phyloP scores from a whole-genome alignment of 2,888 invertebrate species.

The Cyclophora punctaria region DNA sequence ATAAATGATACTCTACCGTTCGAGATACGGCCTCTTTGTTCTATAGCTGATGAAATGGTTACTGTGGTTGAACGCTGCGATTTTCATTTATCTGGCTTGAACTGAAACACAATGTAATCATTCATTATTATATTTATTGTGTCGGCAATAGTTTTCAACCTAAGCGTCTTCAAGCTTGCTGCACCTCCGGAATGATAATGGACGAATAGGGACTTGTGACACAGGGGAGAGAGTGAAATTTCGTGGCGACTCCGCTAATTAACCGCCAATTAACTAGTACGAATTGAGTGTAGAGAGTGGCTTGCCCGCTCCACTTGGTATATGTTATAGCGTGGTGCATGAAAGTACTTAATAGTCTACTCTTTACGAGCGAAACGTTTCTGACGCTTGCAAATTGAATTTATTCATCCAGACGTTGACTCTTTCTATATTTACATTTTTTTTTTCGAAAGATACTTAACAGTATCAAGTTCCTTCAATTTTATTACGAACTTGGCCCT shows the following conservation, averaged over 20 bases:
- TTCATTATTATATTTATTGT: too few species aligned
- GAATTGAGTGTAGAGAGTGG: conserved; percentile 68
- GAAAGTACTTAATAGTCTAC: conserved; percentile 57
- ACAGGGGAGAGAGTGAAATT: conserved; percentile 56
- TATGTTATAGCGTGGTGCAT: conserved; percentile 63
- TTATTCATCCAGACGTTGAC: conserved; percentile 11
- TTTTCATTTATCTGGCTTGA: too few species aligned
- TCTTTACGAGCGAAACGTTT: conserved; percentile 46
- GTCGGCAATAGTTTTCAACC: too few species aligned
- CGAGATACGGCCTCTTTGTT: conserved; percentile 11
- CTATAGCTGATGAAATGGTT: conserved; percentile 7
- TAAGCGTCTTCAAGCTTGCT: too few species aligned
- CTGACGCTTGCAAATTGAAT: conserved; percentile 34
- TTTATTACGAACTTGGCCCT: too few species aligned
- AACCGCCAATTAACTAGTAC: conserved; percentile 60
- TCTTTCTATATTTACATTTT: too few species aligned
- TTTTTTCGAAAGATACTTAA: too few species aligned
- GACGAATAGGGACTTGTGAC: conserved; percentile 10
- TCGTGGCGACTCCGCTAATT: conserved; percentile 53
- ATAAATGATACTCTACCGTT: conserved; percentile 12
- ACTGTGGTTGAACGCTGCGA: conserved; percentile 1
- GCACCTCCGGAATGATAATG: conserved; percentile 15
- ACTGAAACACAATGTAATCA: too few species aligned
- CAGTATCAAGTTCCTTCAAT: too few species aligned
- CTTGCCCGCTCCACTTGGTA: conserved; percentile 69